Evolutionary conservation across 2,113 vertebrate genomes (phyloP).

Genomic region (Pachyramphus minor): DNA sequence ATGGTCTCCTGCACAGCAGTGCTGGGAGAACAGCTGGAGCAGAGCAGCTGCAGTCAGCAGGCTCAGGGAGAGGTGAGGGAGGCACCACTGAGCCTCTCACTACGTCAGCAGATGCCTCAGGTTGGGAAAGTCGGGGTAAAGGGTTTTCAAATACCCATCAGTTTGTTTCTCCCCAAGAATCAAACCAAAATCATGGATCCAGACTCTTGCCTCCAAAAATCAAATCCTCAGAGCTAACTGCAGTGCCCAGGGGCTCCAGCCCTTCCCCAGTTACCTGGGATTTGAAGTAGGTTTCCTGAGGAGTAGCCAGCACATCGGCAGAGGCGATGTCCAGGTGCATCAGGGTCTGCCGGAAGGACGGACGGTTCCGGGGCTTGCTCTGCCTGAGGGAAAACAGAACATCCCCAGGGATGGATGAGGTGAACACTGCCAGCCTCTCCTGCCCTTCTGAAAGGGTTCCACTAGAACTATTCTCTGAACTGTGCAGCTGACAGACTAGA

Average conservation of each 20-base stretch:
- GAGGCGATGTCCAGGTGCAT: constrained; percentile 96
- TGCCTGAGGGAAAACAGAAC: constrained; percentile 77
- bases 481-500: background rate
- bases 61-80: background rate
- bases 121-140: background rate
- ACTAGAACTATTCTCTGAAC: background rate
- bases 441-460: background rate
- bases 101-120: background rate
- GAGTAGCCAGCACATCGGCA: constrained; percentile 90
- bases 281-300: constrained; percentile 99
- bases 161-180: background rate
- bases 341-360: constrained; percentile 95
- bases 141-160: background rate
- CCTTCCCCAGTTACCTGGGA: constrained; percentile 82
- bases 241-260: background rate
- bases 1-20: background rate
- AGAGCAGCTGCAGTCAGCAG: background rate
- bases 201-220: background rate
- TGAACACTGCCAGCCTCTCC: background rate
- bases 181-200: background rate
- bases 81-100: background rate
- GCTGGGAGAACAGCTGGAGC: background rate
- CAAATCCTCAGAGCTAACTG: background rate
- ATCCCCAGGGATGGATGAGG: background rate
- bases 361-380: constrained; percentile 94